Conservation (phyloP, 2,797 vertebrate species). For the Anabacerthia variegaticeps region DNA sequence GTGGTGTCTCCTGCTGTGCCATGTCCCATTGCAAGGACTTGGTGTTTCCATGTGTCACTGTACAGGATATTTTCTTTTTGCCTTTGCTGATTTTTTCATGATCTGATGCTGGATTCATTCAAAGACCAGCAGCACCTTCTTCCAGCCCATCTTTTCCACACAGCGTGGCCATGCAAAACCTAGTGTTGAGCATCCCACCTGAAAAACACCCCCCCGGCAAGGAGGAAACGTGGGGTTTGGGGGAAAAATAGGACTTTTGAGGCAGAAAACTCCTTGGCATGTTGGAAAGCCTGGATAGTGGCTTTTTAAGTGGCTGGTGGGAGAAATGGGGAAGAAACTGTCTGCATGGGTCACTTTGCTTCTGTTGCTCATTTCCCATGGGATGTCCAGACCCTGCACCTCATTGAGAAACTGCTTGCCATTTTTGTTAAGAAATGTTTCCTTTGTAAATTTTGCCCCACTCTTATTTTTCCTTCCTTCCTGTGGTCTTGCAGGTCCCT, state of each 20-base stretch:
- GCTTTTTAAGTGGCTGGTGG: not conserved
- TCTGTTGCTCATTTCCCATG: rapidly evolving
- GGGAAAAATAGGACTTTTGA: not conserved
- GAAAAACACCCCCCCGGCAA: not conserved
- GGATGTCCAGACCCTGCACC: not conserved
- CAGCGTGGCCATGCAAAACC: rapidly evolving
- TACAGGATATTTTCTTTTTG: not conserved
- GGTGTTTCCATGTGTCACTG: rapidly evolving
- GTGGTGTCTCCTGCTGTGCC: not conserved
- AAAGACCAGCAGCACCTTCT: not conserved
- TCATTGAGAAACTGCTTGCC: rapidly evolving
- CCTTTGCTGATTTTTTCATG: not conserved
- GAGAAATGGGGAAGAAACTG: not conserved
- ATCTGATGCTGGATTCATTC: not conserved
- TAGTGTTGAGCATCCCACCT: rapidly evolving
- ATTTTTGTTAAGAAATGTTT: not conserved
- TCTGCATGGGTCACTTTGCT: rapidly evolving
- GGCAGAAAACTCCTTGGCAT: not conserved
- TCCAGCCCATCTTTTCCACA: rapidly evolving
- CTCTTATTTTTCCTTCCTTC: not conserved
- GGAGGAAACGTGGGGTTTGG: rapidly evolving
- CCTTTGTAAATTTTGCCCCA: not conserved
- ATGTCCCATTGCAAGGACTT: rapidly evolving
- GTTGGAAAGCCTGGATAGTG: not conserved
- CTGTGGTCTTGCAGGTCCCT: not conserved